Evolutionary conservation across 2,797 vertebrate genomes (phyloP), one percentile per base, ranked within the genome.

Genomic region (Sebastes melanostomus): DNA sequence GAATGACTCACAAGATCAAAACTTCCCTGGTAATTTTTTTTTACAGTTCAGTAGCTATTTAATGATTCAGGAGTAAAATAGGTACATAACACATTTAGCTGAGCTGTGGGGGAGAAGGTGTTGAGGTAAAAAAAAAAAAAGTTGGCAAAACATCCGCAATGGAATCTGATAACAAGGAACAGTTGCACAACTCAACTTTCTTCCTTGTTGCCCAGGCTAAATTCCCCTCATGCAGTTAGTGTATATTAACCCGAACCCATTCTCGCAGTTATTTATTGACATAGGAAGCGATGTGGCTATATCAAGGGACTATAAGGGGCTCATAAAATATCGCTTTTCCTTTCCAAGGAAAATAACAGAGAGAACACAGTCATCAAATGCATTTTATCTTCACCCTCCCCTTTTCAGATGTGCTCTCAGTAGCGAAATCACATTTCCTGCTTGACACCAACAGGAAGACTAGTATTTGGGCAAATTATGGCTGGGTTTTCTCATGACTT

Each of bases 311-410:
- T n/a, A 7, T 72, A 70, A 69, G 16, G 60, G 27, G 69, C 66
- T 73, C 30, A 29, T 75, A 46, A 89, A 85, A 75, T 59, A 67
- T 6, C 5, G 2, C 67, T 11, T 83, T 71, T 74, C 27, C 24
- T 42, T 29, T 84, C 84, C 85, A 91, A 89, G 18, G 9, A 80
- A 87, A 90, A 89, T 77, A 91, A 12, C 18, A 52, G 22, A 54
- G 38, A 68, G 52, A 54, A 70, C 52, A 30, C 38, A 54, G 46
- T 38, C 72, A 66, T 80, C 16, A 63, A 61, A 65, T 11, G 25
- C 42, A 77, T 77, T 89, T 86, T 22, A 78, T 90, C 69, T 56
- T 50, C 16, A 32, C 59, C 66, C 59, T 59, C 34, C 62, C 27
- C 2, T n/a, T 68, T 68, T 78, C 16, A 70, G 20, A 61, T 50